Conservation (phyloP, 2,888 invertebrate species). For the Augiades crinisus region DNA sequence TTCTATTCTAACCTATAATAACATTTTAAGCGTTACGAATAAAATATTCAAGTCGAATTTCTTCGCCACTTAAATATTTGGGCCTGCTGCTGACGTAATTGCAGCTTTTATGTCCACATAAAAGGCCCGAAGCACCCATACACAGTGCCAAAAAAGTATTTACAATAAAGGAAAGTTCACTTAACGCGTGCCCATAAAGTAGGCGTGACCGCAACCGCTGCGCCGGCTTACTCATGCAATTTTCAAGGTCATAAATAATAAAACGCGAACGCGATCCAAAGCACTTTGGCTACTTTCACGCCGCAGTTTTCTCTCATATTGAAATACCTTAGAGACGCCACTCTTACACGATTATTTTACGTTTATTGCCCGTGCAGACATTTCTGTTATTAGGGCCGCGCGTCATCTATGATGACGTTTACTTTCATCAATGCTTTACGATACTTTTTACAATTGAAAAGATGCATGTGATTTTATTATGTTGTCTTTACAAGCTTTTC, state of each 20-base stretch:
- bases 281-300: slow-evolving; percentile 70
- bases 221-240: slow-evolving; percentile 75
- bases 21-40: not conserved
- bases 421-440: too few species aligned
- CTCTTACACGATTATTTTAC: slow-evolving; percentile 29
- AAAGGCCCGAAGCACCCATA: slow-evolving; percentile 26
- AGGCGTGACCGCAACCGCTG: slow-evolving; percentile 75
- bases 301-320: slow-evolving; percentile 78
- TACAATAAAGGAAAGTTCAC: slow-evolving; percentile 63
- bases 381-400: not conserved
- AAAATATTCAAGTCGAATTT: slow-evolving; percentile 6
- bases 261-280: slow-evolving; percentile 74
- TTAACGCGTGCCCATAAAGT: slow-evolving; percentile 72
- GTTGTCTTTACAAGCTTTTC: too few species aligned
- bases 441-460: too few species aligned
- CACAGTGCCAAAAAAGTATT: slow-evolving; percentile 56
- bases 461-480: too few species aligned
- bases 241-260: slow-evolving; percentile 81
- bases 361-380: slow-evolving; percentile 16
- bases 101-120: slow-evolving; percentile 36
- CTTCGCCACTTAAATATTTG: slow-evolving; percentile 12
- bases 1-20: not conserved
- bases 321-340: slow-evolving; percentile 55
- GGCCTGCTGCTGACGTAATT: slow-evolving; percentile 35
- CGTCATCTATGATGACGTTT: not conserved